These are phyloP conservation scores for Aphelocoma californica DNA, from an alignment of 2,797 vertebrate genomes.

Conservation along the genomic window DNA sequence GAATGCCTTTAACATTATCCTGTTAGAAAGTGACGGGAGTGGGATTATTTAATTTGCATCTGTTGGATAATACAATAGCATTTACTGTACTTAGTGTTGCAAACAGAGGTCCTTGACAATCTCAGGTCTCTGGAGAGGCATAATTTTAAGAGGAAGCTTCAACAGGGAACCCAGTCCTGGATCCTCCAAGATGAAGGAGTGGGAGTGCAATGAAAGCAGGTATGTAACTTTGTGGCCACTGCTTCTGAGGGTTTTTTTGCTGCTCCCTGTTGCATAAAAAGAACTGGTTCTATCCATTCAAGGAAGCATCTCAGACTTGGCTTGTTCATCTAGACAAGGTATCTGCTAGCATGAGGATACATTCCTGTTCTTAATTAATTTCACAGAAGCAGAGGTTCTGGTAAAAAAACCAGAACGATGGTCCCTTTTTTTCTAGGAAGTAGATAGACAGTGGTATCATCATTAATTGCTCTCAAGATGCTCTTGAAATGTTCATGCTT, in stretches of 20 bases:
- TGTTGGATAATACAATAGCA: slow-evolving; percentile 24
- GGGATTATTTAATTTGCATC: not conserved
- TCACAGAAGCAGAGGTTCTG: not conserved
- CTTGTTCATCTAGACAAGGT: not conserved
- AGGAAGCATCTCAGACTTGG: not conserved
- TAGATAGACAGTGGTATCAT: not conserved
- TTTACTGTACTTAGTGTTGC: slow-evolving; percentile 39
- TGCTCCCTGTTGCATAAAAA: not conserved
- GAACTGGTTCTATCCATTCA: not conserved
- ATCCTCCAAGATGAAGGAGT: not conserved
- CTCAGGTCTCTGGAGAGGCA: not conserved
- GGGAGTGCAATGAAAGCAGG: not conserved
- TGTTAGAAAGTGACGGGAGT: slow-evolving; percentile 5
- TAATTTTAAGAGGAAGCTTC: slow-evolving; percentile 31
- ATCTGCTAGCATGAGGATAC: not conserved
- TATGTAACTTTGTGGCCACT: not conserved
- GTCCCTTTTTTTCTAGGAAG: not conserved
- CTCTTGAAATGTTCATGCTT: not conserved
- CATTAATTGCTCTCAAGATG: not conserved
- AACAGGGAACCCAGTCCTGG: not conserved
- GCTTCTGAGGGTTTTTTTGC: not conserved
- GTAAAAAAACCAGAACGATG: not conserved
- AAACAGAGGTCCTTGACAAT: slow-evolving; percentile 25
- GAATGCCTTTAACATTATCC: slow-evolving; percentile 55
- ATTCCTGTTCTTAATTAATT: not conserved